Conservation (phyloP, 2,888 invertebrate species). For the Didymodactylos carnosus region DNA sequence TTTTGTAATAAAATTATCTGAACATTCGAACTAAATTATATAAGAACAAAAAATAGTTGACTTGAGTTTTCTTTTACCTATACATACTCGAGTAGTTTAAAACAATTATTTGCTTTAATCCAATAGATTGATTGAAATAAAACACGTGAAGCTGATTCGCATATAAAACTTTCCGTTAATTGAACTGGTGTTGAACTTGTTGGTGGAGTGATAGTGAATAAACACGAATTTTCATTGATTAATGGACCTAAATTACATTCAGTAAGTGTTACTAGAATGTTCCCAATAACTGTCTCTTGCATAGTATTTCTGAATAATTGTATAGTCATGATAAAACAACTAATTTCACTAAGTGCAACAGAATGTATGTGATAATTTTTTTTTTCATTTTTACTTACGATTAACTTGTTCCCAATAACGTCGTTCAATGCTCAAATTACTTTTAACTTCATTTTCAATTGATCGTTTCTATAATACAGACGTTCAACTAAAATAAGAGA, state of each 20-base stretch:
- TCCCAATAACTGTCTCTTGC: too few species aligned
- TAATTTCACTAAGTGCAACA: too few species aligned
- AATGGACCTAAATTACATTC: neutral
- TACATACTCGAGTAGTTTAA: slow-evolving; percentile 11
- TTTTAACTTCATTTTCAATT: too few species aligned
- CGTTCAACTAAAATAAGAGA: neutral
- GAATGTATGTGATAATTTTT: too few species aligned
- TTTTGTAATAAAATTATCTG: slow-evolving; percentile 11
- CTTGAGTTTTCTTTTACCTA: too few species aligned
- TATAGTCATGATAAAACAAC: too few species aligned
- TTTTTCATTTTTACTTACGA: neutral
- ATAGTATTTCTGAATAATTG: too few species aligned
- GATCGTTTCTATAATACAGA: neutral
- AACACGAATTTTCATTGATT: neutral
- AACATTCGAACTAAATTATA: neutral
- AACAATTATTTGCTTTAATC: slow-evolving; percentile 11
- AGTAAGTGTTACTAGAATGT: too few species aligned
- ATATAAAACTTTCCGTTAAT: slow-evolving; percentile 1
- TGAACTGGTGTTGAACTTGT: neutral
- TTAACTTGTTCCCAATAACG: slow-evolving; percentile 8
- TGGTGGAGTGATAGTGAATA: neutral
- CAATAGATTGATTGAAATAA: slow-evolving; percentile 11
- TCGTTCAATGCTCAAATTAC: slow-evolving; percentile 2
- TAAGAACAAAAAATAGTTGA: neutral
- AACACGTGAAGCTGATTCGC: slow-evolving; percentile 13